Conservation (phyloP, 2,888 invertebrate genomes). For the Kuschelorhynchus macadamiae region DNA sequence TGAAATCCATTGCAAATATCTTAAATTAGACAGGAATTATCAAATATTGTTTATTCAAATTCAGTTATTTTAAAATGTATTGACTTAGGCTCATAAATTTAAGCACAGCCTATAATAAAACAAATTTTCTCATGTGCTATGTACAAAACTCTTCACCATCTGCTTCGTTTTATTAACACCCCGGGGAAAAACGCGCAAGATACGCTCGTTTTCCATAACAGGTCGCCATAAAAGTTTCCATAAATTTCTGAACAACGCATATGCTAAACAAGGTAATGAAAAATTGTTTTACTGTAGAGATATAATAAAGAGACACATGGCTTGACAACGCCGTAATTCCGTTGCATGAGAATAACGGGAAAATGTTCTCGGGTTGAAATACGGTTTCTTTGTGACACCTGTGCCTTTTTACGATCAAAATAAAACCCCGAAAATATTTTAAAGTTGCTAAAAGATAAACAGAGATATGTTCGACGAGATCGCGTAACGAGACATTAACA, state of each 20-base stretch:
- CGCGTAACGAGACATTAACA: too few species aligned
- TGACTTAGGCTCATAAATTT: too few species aligned
- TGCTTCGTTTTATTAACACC: conserved; percentile 11
- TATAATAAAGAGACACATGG: conserved; percentile 40
- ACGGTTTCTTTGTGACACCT: conserved; percentile 38
- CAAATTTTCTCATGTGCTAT: background rate
- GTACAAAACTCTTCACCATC: background rate
- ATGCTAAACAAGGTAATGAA: conserved; percentile 49
- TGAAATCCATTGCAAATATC: too few species aligned
- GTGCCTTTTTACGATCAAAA: too few species aligned
- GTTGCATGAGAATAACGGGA: too few species aligned
- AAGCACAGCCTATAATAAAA: too few species aligned
- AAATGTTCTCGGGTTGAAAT: conserved; percentile 24
- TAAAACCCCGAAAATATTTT: too few species aligned
- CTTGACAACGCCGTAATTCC: conserved; percentile 36
- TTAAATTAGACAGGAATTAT: too few species aligned
- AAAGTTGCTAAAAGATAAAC: too few species aligned
- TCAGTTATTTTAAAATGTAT: too few species aligned
- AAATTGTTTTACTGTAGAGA: conserved; percentile 47
- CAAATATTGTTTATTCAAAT: too few species aligned
- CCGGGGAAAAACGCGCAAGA: conserved; percentile 29
- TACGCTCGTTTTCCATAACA: conserved; percentile 35
- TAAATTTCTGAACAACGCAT: conserved; percentile 39
- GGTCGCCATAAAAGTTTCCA: conserved; percentile 40
- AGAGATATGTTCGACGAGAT: too few species aligned